These are phyloP conservation scores for Panulirus ornatus DNA, from an alignment of 1,140 invertebrate species.

Conservation along the genomic window DNA sequence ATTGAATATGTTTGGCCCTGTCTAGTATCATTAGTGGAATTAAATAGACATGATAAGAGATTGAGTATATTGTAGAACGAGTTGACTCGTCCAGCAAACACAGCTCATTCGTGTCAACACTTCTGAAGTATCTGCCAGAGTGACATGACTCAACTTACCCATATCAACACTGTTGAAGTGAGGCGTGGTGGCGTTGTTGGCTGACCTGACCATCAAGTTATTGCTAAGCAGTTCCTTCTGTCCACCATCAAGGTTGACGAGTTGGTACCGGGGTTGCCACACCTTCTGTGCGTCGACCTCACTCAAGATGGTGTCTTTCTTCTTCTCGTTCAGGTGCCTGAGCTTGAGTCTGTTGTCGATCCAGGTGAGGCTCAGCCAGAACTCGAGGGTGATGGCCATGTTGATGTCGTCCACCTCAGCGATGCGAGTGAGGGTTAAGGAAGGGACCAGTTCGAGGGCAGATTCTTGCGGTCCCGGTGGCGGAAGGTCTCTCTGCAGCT, in stretches of 20 bases:
- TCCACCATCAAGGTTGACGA: slow-evolving; percentile 51
- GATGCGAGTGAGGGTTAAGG: slow-evolving; percentile 40
- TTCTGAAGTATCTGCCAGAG: no score
- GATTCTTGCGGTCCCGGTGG: background rate
- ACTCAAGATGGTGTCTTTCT: slow-evolving; percentile 42
- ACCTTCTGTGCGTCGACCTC: slow-evolving; percentile 39
- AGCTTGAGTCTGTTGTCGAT: slow-evolving; percentile 41
- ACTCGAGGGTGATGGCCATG: slow-evolving; percentile 55
- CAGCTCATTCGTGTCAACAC: no score
- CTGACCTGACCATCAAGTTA: background rate
- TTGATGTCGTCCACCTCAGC: slow-evolving; percentile 52
- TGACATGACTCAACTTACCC: slow-evolving; percentile 11
- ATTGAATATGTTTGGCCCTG: no score
- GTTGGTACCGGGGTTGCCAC: slow-evolving; percentile 53
- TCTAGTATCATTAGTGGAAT: no score
- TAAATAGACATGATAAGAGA: no score
- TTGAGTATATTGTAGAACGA: no score
- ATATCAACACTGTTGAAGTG: slow-evolving; percentile 49
- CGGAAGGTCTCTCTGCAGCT: slow-evolving; percentile 25
- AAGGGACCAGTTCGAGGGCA: slow-evolving; percentile 22
- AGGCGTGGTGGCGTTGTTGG: slow-evolving; percentile 23
- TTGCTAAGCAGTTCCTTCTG: background rate
- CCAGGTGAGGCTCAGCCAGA: slow-evolving; percentile 43
- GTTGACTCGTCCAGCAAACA: no score
- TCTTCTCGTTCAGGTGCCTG: slow-evolving; percentile 24